Evolutionary conservation across 2,888 invertebrate genomes (phyloP), one percentile per base, ranked within the genome.

Genomic region (Parnassius apollo): DNA sequence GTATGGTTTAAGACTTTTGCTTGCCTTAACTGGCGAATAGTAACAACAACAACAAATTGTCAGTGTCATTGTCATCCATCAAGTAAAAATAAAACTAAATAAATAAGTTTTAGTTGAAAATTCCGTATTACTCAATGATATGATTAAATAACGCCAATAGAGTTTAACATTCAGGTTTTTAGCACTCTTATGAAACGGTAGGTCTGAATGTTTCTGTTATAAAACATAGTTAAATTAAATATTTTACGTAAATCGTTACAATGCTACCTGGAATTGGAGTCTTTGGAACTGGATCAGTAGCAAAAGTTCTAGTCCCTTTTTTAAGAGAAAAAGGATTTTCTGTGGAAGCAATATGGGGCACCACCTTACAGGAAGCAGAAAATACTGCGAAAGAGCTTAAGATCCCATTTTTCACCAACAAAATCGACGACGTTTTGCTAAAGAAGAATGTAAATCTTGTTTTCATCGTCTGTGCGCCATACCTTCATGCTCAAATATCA

Each of bases 181-280:
- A 62, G 52, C 44, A 25, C 12, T 51, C 35, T 48, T 57, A n/a
- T 58, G 44, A 42, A 11, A 42, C 35, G 10, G 13, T 48, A 12
- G 7, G 25, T 45, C 25, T 22, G 22, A 9, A 51, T 22, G 9
- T 13, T 51, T 7, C 11, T 18, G 11, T 54, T 49, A 35, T 18
- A 51, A 42, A 42, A 42, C 35, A 49, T 25, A 42, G 13, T 44
- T 52, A 25, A 57, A 55, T 61, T 49, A 42, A n/a, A 44, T 13
- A 25, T 49, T 55, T 18, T 10, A 12, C 4, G 25, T 59, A 51
- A 46, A 59, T 22, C 42, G 18, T 46, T 45, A 51, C 18, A 18
- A 97, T 98, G 97, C 92, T 98, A 74, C 98, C 98, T 67, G 98
- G 98, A 69, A 97, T 98, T 71, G 98, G 98, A 69, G 96, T 98